These are phyloP conservation scores for Pogonophryne albipinna DNA, from an alignment of 2,797 vertebrate species.

Conservation along the genomic window DNA sequence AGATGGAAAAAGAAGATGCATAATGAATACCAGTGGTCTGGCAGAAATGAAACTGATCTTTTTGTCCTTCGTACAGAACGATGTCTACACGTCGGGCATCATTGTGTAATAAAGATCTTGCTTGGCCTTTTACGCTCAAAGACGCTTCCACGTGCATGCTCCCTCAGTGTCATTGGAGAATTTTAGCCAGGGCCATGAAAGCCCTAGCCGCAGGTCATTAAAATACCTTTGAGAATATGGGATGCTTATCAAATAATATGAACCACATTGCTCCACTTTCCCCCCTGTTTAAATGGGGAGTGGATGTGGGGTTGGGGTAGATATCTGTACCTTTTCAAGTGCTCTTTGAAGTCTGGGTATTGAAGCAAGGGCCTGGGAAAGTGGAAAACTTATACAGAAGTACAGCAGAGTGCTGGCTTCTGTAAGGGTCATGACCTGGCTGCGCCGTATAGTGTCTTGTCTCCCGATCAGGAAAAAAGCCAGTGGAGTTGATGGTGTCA, in stretches of 20 bases:
- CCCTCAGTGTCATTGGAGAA: slow-evolving; percentile 63
- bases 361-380: slow-evolving; percentile 76
- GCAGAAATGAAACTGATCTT: slow-evolving; percentile 65
- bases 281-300: slow-evolving; percentile 63
- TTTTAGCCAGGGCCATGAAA: slow-evolving; percentile 80
- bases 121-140: slow-evolving; percentile 29
- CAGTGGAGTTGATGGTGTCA: neutral
- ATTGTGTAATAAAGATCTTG: slow-evolving; percentile 66
- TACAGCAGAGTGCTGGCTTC: slow-evolving; percentile 46
- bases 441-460: slow-evolving; percentile 19
- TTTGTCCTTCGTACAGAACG: slow-evolving; percentile 37
- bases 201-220: slow-evolving; percentile 83
- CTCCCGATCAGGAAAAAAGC: neutral
- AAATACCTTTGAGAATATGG: slow-evolving; percentile 89
- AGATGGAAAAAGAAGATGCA: slow-evolving; percentile 71
- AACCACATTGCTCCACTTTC: slow-evolving; percentile 86
- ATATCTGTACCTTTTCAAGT: slow-evolving; percentile 85
- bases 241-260: slow-evolving; percentile 91
- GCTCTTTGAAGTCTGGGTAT: slow-evolving; percentile 82
- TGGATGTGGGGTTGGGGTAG: slow-evolving; percentile 60
- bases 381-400: slow-evolving; percentile 62
- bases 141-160: slow-evolving; percentile 59
- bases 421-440: slow-evolving; percentile 59
- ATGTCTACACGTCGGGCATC: slow-evolving; percentile 46
- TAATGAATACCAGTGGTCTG: slow-evolving; percentile 79